These are phyloP conservation scores for Phaenicophaeus curvirostris DNA, from an alignment of 2,797 vertebrate genomes.

Conservation along the genomic window DNA sequence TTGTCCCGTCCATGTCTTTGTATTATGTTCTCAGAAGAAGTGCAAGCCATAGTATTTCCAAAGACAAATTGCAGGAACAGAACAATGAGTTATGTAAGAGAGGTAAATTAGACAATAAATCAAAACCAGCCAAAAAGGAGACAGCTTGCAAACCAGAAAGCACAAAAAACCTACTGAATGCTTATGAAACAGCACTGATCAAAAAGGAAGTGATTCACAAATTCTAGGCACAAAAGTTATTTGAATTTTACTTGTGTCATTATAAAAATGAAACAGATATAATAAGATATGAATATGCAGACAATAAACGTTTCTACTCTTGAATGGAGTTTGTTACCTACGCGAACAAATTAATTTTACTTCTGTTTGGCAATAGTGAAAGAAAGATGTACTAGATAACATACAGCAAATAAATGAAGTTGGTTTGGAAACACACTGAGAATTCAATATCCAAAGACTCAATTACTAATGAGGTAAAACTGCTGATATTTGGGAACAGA, in stretches of 20 bases:
- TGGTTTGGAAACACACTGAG: not conserved
- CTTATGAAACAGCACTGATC: not conserved
- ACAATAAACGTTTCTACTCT: not conserved
- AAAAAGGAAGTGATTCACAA: not conserved
- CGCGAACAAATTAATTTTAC: conserved; percentile 7
- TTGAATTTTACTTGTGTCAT: not conserved
- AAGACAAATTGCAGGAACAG: not conserved
- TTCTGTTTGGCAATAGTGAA: not conserved
- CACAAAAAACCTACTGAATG: not conserved
- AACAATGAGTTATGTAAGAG: not conserved
- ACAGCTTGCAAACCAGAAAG: not conserved
- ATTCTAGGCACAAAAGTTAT: not conserved
- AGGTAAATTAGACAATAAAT: not conserved
- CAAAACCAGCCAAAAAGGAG: not conserved
- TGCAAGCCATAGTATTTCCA: not conserved
- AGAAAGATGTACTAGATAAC: not conserved
- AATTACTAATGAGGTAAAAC: not conserved
- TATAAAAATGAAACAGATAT: not conserved
- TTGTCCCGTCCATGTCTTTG: not conserved
- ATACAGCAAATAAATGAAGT: not conserved
- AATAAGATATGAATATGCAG: not conserved
- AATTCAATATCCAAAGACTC: not conserved
- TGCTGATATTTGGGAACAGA: not conserved
- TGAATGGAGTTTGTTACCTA: not conserved
- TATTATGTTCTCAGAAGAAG: not conserved